Base-by-base conservation (phyloP, 1,140 invertebrate species). In the Drosophila sp. region DNA sequence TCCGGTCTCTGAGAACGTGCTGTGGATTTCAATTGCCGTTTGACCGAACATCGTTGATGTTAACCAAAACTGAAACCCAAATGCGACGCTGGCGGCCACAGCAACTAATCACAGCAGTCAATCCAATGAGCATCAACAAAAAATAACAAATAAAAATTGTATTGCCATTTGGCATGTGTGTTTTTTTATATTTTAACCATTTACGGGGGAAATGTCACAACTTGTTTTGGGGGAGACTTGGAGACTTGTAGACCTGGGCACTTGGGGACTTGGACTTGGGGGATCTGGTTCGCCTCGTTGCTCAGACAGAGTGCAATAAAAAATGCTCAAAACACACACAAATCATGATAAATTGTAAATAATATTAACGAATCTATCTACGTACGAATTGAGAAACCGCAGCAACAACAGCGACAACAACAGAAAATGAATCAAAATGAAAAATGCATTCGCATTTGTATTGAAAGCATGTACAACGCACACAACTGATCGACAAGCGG, bases 161-260 rank as follows among this genome's bases (percentile, higher is more conserved):
- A 41, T 38, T 72, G 66, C 62, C 46, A 48, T 71, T 77, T 66
- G 64, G 51, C 61, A 78, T 76, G 80, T 82, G n/a, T n/a, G n/a
- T n/a, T n/a, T n/a, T n/a, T n/a, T 82, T 81, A 78, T 69, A 65
- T 74, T 82, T 81, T 89, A 56, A 53, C 83, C 83, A 89, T 89
- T 89, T 89, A 89, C 54, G 83, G 83, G 78, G 79, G 79, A 89
- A 83, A 83, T 89, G 83, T 89, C 83, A 89, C 72, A 82, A 79
- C 83, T 72, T 56, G 78, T 81, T 87, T 77, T 64, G 62, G 58
- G 21, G 4, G 9, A 25, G 5, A 45, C 38, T 21, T n/a, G 41
- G 56, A 11, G 29, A 36, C 64, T 66, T 59, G 51, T 66, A 25
- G 21, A 29, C 25, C 14, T 53, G 40, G 56, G 59, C 53, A 58